Conservation (phyloP, 1,140 invertebrate genomes). For the Solen grandis region DNA sequence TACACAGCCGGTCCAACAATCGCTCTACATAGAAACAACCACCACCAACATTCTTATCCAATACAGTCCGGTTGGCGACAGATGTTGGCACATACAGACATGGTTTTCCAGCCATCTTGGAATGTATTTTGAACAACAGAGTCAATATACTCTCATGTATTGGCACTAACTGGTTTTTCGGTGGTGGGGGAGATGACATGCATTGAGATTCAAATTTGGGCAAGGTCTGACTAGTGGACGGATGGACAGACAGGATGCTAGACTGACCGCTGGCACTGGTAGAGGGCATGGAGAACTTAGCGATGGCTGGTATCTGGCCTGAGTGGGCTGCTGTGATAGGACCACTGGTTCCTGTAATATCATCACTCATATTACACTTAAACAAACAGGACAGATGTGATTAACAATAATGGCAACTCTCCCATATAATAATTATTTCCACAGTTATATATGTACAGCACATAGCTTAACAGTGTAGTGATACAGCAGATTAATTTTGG, state of each 20-base stretch:
- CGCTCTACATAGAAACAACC: constrained; percentile 92
- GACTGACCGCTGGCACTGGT: constrained; percentile 40
- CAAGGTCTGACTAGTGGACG: constrained; percentile 53
- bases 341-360: constrained; percentile 69
- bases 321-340: constrained; percentile 75
- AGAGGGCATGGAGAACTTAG: constrained; percentile 39
- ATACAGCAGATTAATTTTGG: no score
- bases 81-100: constrained; percentile 83
- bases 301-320: constrained; percentile 63
- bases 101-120: constrained; percentile 90
- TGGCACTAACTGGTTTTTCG: constrained; percentile 55
- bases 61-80: constrained; percentile 39
- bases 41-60: constrained; percentile 85
- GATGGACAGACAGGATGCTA: constrained; percentile 52
- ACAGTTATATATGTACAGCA: no score
- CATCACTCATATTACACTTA: no score
- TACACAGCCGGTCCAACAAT: constrained; percentile 82
- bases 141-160: constrained; percentile 95
- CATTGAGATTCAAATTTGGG: constrained; percentile 71
- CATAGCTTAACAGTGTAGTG: no score
- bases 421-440: no score
- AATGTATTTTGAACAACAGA: constrained; percentile 94
- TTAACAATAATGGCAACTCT: no score
- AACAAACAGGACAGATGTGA: no score
- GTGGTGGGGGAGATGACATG: constrained; percentile 60